phyloP scores from a whole-genome alignment of 37 sponge, comb jelly and placozoan genomes.

The Geodia barretti region DNA sequence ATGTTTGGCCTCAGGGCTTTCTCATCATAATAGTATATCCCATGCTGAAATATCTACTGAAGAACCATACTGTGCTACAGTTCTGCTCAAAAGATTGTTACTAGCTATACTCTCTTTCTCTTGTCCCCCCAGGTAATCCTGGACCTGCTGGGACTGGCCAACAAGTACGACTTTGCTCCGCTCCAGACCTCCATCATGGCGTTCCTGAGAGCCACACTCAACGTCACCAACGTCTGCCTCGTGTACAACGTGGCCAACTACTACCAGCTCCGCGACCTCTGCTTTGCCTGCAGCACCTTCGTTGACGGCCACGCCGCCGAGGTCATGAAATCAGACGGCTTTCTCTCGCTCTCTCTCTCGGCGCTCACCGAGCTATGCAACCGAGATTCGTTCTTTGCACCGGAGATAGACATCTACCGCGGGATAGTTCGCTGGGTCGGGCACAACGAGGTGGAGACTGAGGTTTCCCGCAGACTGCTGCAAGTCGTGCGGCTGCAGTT shows the following conservation, averaged over 20 bases:
- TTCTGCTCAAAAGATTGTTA: neutral
- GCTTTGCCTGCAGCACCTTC: conserved; percentile 52
- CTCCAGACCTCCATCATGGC: conserved; percentile 71
- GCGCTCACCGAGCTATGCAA: conserved; percentile 73
- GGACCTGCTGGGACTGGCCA: conserved; percentile 79
- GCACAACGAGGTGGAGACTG: conserved; percentile 39
- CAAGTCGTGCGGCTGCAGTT: conserved; percentile 72
- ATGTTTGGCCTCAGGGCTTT: too few species aligned
- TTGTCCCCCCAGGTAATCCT: conserved; percentile 49
- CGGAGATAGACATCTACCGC: conserved; percentile 85
- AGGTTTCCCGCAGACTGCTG: conserved; percentile 47
- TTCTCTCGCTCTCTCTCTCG: conserved; percentile 70
- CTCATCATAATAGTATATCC: neutral
- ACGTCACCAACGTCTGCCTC: conserved; percentile 72
- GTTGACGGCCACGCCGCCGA: conserved; percentile 81
- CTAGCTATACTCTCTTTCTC: conserved; percentile 2
- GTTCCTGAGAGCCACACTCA: conserved; percentile 78
- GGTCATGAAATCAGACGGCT: conserved; percentile 80
- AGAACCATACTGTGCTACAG: neutral
- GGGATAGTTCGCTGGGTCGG: conserved; percentile 81
- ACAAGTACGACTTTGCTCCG: conserved; percentile 78
- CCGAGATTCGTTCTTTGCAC: conserved; percentile 87
- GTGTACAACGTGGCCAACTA: conserved; percentile 81
- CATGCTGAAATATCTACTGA: neutral
- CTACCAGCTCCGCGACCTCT: conserved; percentile 77